Conservation (phyloP, 2,797 vertebrate genomes). For the Chromis chromis region DNA sequence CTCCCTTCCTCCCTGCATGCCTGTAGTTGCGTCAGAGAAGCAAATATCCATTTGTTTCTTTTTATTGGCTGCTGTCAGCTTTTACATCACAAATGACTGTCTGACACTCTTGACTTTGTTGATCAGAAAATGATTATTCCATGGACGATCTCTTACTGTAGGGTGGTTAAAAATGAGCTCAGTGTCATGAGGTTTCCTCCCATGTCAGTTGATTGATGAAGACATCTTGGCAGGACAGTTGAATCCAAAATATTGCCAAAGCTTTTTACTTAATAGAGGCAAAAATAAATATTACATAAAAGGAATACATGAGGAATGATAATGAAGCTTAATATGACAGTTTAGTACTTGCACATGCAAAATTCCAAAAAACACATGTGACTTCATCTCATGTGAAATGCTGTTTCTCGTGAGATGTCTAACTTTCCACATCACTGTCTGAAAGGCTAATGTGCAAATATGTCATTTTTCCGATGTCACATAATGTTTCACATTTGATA, state of each 20-base stretch:
- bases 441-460: not conserved
- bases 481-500: not conserved
- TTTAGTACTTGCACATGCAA: not conserved
- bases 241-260: not conserved
- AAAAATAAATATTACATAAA: not conserved
- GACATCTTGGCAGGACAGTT: not conserved
- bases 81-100: not conserved
- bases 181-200: not conserved
- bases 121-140: not conserved
- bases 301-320: not conserved
- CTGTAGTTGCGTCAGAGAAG: constrained; percentile 34
- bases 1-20: constrained; percentile 32
- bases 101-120: not conserved
- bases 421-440: not conserved
- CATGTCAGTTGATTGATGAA: not conserved
- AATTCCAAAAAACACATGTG: not conserved
- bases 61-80: constrained; percentile 5
- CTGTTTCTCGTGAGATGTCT: not conserved
- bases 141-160: not conserved
- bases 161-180: not conserved
- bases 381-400: not conserved
- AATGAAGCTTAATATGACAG: too few relatives aligned
- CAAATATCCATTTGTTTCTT: constrained; percentile 21
- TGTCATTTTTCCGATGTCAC: not conserved
- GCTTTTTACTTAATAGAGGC: not conserved